These are phyloP conservation scores for Stichopus chloronotus DNA, from an alignment of 35 echinoderm and acorn worm genomes.

Conservation along the genomic window DNA sequence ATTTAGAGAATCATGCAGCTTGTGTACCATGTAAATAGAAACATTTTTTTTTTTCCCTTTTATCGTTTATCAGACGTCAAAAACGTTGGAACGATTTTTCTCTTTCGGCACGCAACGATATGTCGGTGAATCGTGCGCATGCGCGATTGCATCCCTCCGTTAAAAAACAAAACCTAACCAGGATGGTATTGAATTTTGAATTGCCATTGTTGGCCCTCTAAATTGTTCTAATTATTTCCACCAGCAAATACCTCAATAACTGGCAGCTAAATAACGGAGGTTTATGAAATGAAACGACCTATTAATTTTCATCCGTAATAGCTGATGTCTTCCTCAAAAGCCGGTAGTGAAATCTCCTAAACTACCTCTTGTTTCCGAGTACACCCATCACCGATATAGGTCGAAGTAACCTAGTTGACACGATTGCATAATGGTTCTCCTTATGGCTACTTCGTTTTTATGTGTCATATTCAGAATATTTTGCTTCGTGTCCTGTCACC, in stretches of 20 bases:
- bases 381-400: not conserved
- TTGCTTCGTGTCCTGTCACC: too few relatives aligned
- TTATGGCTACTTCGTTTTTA: too few relatives aligned
- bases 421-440: too few relatives aligned
- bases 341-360: not conserved
- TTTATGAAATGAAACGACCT: not conserved
- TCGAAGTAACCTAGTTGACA: not conserved
- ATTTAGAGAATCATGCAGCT: not conserved
- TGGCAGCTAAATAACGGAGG: not conserved
- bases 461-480: too few relatives aligned
- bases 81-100: too few relatives aligned
- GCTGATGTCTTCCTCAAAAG: not conserved
- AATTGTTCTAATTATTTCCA: not conserved
- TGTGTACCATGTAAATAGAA: too few relatives aligned
- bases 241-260: not conserved
- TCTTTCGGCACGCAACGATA: too few relatives aligned
- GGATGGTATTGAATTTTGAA: not conserved
- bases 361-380: not conserved
- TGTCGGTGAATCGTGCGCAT: too few relatives aligned
- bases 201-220: not conserved
- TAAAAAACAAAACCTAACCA: not conserved
- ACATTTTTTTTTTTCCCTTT: too few relatives aligned
- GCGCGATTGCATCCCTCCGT: too few relatives aligned
- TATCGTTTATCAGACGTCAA: too few relatives aligned
- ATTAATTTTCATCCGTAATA: not conserved